phyloP scores from a whole-genome alignment of 1,140 invertebrate genomes.

The Lordiphosa mommai region DNA sequence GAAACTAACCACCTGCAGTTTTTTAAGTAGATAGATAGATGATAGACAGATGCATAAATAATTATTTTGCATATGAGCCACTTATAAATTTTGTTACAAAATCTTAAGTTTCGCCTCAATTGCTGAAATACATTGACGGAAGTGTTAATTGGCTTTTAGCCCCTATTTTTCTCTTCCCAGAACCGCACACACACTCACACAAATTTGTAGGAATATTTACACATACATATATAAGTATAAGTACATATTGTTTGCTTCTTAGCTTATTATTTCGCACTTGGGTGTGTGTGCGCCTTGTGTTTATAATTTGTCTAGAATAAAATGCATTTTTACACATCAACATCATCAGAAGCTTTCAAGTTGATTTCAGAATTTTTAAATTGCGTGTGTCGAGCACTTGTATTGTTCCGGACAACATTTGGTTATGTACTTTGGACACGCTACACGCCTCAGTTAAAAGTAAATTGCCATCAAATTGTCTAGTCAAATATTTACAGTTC shows the following conservation, averaged over 20 bases:
- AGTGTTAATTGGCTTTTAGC: slow-evolving; percentile 19
- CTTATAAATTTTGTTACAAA: too few relatives aligned
- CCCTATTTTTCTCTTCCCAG: not conserved
- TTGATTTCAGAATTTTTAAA: slow-evolving; percentile 22
- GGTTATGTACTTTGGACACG: slow-evolving; percentile 8
- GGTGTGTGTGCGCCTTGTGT: too few relatives aligned
- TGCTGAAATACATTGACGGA: too few relatives aligned
- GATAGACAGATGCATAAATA: too few relatives aligned
- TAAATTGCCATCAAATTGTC: slow-evolving; percentile 19
- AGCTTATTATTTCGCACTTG: not conserved
- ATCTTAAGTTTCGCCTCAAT: too few relatives aligned
- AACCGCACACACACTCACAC: too few relatives aligned
- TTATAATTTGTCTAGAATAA: slow-evolving; percentile 13
- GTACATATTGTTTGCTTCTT: not conserved
- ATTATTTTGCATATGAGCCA: too few relatives aligned
- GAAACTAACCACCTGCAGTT: too few relatives aligned
- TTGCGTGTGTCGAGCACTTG: slow-evolving; percentile 14
- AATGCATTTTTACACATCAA: slow-evolving; percentile 15
- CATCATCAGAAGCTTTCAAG: slow-evolving; percentile 9
- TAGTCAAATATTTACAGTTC: slow-evolving; percentile 36
- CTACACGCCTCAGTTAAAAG: slow-evolving; percentile 13
- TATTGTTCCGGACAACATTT: not conserved
- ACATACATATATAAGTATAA: too few relatives aligned
- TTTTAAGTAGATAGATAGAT: too few relatives aligned
- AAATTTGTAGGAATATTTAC: too few relatives aligned